phyloP scores from a whole-genome alignment of 2,888 invertebrate genomes.

The Ophion ellenae region DNA sequence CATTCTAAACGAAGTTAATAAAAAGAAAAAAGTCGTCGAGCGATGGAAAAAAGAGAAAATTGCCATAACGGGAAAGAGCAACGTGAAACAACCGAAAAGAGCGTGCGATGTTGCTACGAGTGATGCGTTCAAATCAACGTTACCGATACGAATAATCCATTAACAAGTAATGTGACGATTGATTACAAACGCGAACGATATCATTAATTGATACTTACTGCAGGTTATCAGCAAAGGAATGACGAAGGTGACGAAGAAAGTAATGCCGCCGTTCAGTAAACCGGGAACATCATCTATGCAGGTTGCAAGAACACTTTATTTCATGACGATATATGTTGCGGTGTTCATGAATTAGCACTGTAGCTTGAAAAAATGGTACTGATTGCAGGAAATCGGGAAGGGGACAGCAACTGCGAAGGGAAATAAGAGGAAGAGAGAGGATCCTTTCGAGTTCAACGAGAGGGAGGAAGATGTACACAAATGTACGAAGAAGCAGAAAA shows the following conservation, averaged over 20 bases:
- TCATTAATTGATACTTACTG: constrained; percentile 30
- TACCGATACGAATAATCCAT: too few species aligned
- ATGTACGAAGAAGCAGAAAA: constrained; percentile 1
- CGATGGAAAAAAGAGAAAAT: constrained; percentile 22
- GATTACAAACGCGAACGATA: background rate
- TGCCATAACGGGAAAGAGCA: constrained; percentile 17
- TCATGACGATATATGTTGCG: constrained; percentile 28
- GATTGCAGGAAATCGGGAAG: too few species aligned
- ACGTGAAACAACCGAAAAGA: constrained; percentile 19
- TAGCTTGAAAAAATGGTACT: too few species aligned
- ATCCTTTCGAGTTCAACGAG: too few species aligned
- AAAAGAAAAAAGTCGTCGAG: constrained; percentile 22
- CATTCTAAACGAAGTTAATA: too few species aligned
- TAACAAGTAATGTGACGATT: too few species aligned
- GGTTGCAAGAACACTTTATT: constrained; percentile 28
- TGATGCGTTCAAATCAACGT: constrained; percentile 2
- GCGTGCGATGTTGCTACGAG: constrained; percentile 3
- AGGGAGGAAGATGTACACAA: background rate
- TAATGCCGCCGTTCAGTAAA: constrained; percentile 18
- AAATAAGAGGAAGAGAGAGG: too few species aligned
- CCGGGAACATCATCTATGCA: constrained; percentile 18
- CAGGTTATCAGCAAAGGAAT: constrained; percentile 42
- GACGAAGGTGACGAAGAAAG: constrained; percentile 22
- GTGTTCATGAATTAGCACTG: constrained; percentile 30
- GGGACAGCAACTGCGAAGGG: too few species aligned